Percentiles rank a stretch among this genome's conserved stretches.
Conservation (phyloP, 2,113 vertebrate species). For the Turdus rufiventris region DNA sequence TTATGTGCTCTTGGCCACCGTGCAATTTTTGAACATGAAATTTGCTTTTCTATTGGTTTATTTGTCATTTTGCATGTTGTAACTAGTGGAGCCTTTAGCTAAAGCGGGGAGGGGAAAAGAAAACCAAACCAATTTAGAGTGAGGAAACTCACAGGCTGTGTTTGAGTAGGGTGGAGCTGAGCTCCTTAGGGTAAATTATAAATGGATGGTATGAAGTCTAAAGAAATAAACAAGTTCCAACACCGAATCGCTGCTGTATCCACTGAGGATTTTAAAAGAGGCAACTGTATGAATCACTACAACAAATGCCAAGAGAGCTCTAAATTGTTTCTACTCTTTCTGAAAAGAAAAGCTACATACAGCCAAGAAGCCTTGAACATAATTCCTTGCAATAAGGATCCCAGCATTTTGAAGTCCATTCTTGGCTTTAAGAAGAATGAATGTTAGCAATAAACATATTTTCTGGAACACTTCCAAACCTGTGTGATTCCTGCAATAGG, state of each 20-base stretch:
- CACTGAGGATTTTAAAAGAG: constrained; percentile 4
- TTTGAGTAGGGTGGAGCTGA: constrained; percentile 56
- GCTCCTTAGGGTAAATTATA: constrained; percentile 56
- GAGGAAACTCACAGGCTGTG: constrained; percentile 41
- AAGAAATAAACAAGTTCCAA: constrained; percentile 59
- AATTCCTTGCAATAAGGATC: background rate
- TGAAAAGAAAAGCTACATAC: background rate
- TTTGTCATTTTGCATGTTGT: constrained; percentile 6
- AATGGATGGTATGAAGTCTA: constrained; percentile 40
- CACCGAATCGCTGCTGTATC: background rate
- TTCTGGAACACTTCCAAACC: constrained; percentile 18
- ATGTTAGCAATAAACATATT: background rate
- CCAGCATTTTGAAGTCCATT: background rate
- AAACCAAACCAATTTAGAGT: constrained; percentile 31
- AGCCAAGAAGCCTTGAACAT: background rate
- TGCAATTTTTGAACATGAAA: background rate
- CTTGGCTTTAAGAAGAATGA: constrained; percentile 11
- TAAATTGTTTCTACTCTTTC: background rate
- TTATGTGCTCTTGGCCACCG: background rate
- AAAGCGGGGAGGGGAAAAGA: background rate
- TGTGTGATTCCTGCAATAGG: background rate
- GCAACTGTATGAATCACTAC: background rate
- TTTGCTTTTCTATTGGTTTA: constrained; percentile 7
- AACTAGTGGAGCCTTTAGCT: constrained; percentile 22
- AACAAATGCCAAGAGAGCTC: background rate